Evolutionary conservation across 1,140 invertebrate species (phyloP).

Genomic region (Drosophila teissieri): DNA sequence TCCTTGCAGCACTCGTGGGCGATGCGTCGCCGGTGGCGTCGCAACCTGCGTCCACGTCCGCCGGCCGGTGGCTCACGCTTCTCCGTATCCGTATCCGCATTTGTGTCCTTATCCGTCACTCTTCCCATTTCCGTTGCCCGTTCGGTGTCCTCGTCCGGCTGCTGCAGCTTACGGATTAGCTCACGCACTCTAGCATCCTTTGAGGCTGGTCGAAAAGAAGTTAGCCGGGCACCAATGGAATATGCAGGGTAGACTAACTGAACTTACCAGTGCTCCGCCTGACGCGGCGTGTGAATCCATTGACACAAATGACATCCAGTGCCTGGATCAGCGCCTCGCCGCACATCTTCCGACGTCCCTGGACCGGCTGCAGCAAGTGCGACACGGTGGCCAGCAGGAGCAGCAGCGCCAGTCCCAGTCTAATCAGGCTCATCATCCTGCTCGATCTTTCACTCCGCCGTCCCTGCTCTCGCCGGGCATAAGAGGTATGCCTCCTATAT

Average conservation of each 20-base stretch:
- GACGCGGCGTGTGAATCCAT: conserved; percentile 56
- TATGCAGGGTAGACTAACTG: not conserved
- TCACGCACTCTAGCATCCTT: conserved; percentile 14
- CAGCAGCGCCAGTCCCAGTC: conserved; percentile 53
- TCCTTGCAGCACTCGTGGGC: conserved; percentile 62
- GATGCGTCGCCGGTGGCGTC: conserved; percentile 57
- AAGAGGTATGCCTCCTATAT: conserved; percentile 16
- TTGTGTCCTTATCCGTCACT: not conserved
- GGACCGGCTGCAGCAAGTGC: conserved; percentile 56
- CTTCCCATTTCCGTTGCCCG: not conserved
- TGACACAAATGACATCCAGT: conserved; percentile 66
- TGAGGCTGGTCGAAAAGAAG: not conserved
- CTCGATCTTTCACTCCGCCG: conserved; percentile 10
- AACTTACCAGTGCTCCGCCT: conserved; percentile 60
- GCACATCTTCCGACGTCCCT: conserved; percentile 61
- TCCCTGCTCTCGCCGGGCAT: conserved; percentile 23
- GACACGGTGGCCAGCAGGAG: conserved; percentile 51
- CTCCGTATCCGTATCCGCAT: not conserved
- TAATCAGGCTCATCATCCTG: conserved; percentile 43
- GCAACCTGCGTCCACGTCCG: conserved; percentile 27
- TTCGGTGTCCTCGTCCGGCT: not conserved
- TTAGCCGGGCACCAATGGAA: not conserved
- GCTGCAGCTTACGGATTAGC: conserved; percentile 9
- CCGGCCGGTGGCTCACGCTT: not conserved
- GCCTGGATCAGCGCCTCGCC: conserved; percentile 61